Conservation (phyloP, 2,888 invertebrate species). For the Meloe dianella region DNA sequence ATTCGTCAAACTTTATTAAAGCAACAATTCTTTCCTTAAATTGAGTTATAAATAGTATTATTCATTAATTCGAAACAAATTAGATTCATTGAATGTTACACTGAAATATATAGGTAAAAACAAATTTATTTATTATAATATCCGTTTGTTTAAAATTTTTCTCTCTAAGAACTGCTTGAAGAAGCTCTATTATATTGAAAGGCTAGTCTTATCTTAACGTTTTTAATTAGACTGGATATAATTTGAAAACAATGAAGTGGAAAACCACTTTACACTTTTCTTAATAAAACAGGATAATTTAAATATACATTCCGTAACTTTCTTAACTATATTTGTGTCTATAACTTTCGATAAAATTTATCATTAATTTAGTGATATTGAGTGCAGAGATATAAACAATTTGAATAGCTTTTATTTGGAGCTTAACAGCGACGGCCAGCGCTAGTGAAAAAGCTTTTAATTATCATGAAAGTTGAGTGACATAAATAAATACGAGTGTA, state of each 20-base stretch:
- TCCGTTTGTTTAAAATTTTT: no score
- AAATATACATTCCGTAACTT: background rate
- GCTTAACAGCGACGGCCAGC: background rate
- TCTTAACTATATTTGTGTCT: background rate
- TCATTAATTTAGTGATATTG: background rate
- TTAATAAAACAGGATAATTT: slow-evolving; percentile 15
- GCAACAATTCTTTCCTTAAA: background rate
- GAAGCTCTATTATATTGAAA: no score
- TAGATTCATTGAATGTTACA: no score
- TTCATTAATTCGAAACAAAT: background rate
- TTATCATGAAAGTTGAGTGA: slow-evolving; percentile 21
- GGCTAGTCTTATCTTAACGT: no score
- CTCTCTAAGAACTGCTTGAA: no score
- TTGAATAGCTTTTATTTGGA: background rate
- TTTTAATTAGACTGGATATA: background rate
- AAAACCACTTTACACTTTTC: background rate
- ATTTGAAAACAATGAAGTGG: background rate
- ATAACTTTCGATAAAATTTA: slow-evolving; percentile 1
- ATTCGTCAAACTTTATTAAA: background rate
- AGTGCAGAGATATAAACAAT: slow-evolving; percentile 6
- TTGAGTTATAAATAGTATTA: background rate
- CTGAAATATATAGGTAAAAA: no score
- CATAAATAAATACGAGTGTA: slow-evolving; percentile 22
- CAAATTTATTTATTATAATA: no score
- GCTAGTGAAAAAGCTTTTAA: slow-evolving; percentile 12